Base-by-base conservation (phyloP, 1,140 invertebrate genomes). In the Calephelis virginiensis region DNA sequence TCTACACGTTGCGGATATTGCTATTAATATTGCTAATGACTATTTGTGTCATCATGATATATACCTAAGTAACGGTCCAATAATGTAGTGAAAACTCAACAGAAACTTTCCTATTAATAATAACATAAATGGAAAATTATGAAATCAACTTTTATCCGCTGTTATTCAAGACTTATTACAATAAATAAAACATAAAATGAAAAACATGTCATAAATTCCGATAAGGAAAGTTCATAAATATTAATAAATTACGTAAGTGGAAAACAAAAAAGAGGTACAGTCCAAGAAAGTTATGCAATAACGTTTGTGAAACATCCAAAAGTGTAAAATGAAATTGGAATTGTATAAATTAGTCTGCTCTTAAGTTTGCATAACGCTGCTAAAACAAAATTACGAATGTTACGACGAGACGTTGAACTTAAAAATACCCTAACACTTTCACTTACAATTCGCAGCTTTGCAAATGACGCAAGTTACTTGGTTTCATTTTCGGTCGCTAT, bases 401-500 rank as follows among this genome's bases (percentile, higher is more conserved):
- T 64, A 64, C 63, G 50, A 56, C 10, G 49, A 64, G 40, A 45
- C 14, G 38, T 64, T 59, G 50, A 64, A 64, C 63, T 64, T 64
- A 64, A 53, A 63, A 64, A 64, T 64, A 64, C 38, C 63, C 49
- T 64, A 53, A 13, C 77, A 86, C 86, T 89, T 89, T 89, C 85
- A 86, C 85, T 87, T 74, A 72, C 76, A 76, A 75, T 82, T 82
- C 77, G 78, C 63, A 72, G 76, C 68, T 81, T 80, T 79, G 69
- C 47, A 11, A 67, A 70, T 85, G 80, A 86, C 73, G 82, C 70
- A 89, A 89, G 61, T 17, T 61, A n/a, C 46, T 45, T 76, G 73
- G 76, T 82, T 86, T 83, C 80, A 71, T 80, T 83, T 80, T 77
- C 72, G 68, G 62, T 63, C 61, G 56, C 66, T 59, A 28, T 28